phyloP scores from a whole-genome alignment of 2,888 invertebrate species.

The Eupithecia subfuscata region DNA sequence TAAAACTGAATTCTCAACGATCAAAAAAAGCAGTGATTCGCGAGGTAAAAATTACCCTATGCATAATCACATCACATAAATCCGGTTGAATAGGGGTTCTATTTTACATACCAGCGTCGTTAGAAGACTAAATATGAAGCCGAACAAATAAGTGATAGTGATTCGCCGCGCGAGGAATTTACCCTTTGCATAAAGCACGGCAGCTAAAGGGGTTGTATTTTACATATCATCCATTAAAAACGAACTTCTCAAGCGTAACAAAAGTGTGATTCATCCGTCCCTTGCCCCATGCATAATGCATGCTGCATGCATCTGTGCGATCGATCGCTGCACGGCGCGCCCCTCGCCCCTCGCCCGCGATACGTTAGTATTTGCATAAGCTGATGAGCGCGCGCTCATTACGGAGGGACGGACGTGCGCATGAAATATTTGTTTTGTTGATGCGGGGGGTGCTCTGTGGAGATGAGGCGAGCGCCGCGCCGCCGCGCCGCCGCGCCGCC shows the following conservation, averaged over 20 bases:
- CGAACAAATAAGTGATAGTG: neutral
- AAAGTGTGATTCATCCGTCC: neutral
- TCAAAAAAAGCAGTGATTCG: neutral
- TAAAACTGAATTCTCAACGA: neutral
- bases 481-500: too few species aligned
- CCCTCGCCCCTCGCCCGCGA: neutral
- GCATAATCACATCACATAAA: neutral
- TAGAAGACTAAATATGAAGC: neutral
- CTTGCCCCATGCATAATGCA: slow-evolving; percentile 48
- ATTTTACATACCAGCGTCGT: neutral
- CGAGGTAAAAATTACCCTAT: neutral
- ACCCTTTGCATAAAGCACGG: neutral
- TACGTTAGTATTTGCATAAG: slow-evolving; percentile 66
- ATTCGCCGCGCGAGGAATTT: neutral
- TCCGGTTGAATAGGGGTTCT: neutral
- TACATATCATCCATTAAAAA: neutral
- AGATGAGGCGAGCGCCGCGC: neutral
- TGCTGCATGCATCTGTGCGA: slow-evolving; percentile 44
- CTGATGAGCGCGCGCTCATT: slow-evolving; percentile 63
- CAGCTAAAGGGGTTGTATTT: slow-evolving; percentile 4
- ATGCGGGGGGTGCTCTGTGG: neutral
- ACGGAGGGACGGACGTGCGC: slow-evolving; percentile 39
- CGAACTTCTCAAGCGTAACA: neutral
- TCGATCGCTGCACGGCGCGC: slow-evolving; percentile 23
- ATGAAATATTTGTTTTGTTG: slow-evolving; percentile 35